These are phyloP conservation scores for Ephydatia muelleri DNA, from an alignment of 37 sponge, comb jelly and placozoan genomes.

Conservation along the genomic window DNA sequence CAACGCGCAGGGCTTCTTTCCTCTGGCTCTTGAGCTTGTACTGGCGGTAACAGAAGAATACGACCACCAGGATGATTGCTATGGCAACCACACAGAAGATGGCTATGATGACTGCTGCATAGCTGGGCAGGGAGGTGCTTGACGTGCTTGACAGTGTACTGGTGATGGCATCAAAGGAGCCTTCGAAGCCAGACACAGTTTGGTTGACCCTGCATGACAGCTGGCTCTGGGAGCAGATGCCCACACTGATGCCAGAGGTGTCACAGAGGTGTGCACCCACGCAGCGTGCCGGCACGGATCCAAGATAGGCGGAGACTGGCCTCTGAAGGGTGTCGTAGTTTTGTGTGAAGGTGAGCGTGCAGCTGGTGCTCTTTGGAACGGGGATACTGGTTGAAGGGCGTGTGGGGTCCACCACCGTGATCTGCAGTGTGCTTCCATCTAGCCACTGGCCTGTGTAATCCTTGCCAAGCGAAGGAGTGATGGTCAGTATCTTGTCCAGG, in stretches of 20 bases:
- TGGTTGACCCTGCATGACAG: constrained; percentile 78
- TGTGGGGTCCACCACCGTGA: constrained; percentile 57
- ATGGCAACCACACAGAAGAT: constrained; percentile 56
- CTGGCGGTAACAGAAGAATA: constrained; percentile 56
- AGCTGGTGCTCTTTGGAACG: constrained; percentile 3
- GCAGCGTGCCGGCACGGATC: constrained; percentile 56
- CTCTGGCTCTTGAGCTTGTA: constrained; percentile 54
- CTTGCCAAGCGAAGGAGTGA: constrained; percentile 64
- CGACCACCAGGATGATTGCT: constrained; percentile 26
- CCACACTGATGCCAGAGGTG: constrained; percentile 27
- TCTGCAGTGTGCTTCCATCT: constrained; percentile 32
- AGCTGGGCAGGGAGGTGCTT: not conserved
- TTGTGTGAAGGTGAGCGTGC: constrained; percentile 60
- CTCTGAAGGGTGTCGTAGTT: constrained; percentile 51
- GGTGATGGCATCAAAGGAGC: constrained; percentile 40
- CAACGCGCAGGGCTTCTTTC: constrained; percentile 63
- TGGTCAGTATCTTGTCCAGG: constrained; percentile 70
- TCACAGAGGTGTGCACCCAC: constrained; percentile 42
- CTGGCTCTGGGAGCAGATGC: constrained; percentile 62
- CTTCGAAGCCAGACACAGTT: constrained; percentile 21
- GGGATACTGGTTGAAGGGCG: constrained; percentile 1
- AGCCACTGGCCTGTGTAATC: constrained; percentile 79
- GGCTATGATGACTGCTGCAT: constrained; percentile 42
- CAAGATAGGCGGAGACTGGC: constrained; percentile 12
- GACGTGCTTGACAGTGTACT: not conserved